Evolutionary conservation across 2,113 vertebrate species (phyloP), one percentile per base, ranked within the genome.

Genomic region (Bucco capensis): DNA sequence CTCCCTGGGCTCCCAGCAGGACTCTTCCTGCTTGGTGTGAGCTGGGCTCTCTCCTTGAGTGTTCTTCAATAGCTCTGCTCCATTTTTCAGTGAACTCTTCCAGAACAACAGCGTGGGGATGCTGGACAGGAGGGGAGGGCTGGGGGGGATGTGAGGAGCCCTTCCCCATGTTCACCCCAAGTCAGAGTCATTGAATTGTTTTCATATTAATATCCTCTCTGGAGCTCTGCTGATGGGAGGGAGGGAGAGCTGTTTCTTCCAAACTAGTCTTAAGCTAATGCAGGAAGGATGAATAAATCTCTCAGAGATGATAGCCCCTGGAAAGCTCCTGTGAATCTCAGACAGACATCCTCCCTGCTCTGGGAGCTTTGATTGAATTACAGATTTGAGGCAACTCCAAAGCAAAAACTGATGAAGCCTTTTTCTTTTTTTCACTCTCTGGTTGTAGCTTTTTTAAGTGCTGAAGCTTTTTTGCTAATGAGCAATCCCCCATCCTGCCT

Each of bases 231-330:
- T 88, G 90, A 89, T 33, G 90, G 62, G 77, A 78, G 61, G 65
- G 74, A 83, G 60, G 47, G 86, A 90, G 87, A 73, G 62, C 81
- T 76, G 82, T 85, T 90, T 87, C 87, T 94, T 96, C 91, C 81
- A 92, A 93, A 92, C 89, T 54, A 91, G 84, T 91, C 90, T 95
- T 93, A 96, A 93, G 66, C 94, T 96, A 95, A 95, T 92, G 94
- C 95, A 95, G 91, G 72, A 72, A 93, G 82, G 89, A 95, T 91
- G 95, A 96, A 96, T 95, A 96, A 97, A 96, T 96, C 92, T 96
- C 93, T 89, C 66, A 37, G 83, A 92, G 94, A 96, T 95, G 96
- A 95, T 93, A 94, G 95, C 92, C 94, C 83, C 64, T 86, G 94
- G 96, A 96, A 94, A 88, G 94, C 94, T 94, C 87, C 74, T 74